Conservation (phyloP, 2,113 vertebrate genomes). For the Labeo rohita region DNA sequence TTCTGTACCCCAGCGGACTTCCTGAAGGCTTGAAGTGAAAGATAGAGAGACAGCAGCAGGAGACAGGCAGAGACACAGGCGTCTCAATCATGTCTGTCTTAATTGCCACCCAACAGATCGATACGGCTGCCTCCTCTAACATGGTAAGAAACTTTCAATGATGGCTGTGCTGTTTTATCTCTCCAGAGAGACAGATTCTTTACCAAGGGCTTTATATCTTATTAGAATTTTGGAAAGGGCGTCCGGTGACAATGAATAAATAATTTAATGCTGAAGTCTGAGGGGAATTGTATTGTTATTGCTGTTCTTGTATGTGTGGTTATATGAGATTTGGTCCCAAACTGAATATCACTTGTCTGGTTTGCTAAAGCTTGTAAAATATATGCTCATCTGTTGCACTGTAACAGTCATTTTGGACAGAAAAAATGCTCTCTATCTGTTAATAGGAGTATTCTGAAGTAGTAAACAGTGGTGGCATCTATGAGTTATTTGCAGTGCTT, state of each 20-base stretch:
- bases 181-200: not conserved
- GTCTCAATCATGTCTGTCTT: slow-evolving; percentile 69
- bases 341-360: slow-evolving; percentile 4
- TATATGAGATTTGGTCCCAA: not conserved
- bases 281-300: not conserved
- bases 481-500: slow-evolving; percentile 6
- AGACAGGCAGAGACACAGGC: slow-evolving; percentile 17
- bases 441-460: not conserved
- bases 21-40: slow-evolving; percentile 13
- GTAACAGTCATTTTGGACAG: not conserved
- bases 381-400: not conserved
- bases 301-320: not conserved
- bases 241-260: not conserved
- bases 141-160: slow-evolving; percentile 67
- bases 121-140: slow-evolving; percentile 66
- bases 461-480: not conserved
- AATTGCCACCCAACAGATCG: slow-evolving; percentile 71
- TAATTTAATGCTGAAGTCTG: not conserved
- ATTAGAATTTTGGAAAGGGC: not conserved
- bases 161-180: slow-evolving; percentile 3
- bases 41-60: slow-evolving; percentile 15
- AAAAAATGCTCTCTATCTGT: not conserved
- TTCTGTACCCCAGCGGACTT: not conserved
- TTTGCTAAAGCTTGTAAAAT: not conserved
- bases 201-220: slow-evolving; percentile 16